Percentiles rank a stretch among this genome's conserved stretches.
Evolutionary conservation across 2,888 invertebrate genomes (phyloP).

Genomic region (Abrostola triplasia): DNA sequence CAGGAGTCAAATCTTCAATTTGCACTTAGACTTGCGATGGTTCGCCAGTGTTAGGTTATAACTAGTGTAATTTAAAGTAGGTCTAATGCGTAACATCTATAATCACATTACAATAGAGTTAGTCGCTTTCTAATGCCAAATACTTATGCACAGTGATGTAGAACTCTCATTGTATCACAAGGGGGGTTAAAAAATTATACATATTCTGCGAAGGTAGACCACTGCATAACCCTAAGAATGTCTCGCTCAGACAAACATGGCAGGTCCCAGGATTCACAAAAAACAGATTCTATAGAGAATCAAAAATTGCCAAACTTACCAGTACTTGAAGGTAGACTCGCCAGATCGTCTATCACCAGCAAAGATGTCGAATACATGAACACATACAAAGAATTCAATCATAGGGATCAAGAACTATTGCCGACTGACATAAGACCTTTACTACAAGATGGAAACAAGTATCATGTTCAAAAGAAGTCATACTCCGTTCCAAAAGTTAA

Average conservation of each 20-base stretch:
- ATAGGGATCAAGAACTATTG: constrained; percentile 10
- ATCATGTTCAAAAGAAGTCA: constrained; percentile 29
- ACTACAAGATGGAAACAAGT: constrained; percentile 23
- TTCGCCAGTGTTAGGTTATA: no score
- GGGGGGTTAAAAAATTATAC: background rate
- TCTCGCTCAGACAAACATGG: constrained; percentile 11
- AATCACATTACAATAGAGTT: no score
- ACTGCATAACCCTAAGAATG: constrained; percentile 22
- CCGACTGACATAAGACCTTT: constrained; percentile 10
- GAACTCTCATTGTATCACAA: background rate
- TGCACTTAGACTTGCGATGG: no score
- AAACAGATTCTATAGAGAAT: constrained; percentile 69
- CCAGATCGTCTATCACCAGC: constrained; percentile 7
- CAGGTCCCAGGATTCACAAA: constrained; percentile 43
- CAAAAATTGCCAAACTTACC: constrained; percentile 65
- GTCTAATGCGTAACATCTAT: no score
- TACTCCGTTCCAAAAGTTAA: constrained; percentile 43
- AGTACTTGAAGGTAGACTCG: constrained; percentile 25
- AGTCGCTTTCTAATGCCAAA: no score
- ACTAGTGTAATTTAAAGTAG: no score
- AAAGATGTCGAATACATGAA: constrained; percentile 9
- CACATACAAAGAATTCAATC: constrained; percentile 7
- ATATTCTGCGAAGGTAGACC: background rate
- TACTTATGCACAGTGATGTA: background rate
- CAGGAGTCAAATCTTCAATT: no score